Conservation (phyloP, 2,797 vertebrate species). For the Pipistrellus kuhlii region DNA sequence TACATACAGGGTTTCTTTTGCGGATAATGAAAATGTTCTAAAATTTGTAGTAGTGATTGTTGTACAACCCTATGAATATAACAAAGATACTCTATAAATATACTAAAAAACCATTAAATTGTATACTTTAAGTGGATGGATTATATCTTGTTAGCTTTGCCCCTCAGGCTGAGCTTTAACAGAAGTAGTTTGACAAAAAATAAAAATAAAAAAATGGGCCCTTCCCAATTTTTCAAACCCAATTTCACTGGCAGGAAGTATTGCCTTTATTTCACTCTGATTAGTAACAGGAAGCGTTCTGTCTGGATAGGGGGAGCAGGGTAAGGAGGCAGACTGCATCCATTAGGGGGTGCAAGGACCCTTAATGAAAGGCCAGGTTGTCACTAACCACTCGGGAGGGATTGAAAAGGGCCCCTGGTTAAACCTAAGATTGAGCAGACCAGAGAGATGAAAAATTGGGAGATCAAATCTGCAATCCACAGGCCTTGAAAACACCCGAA, state of each 20-base stretch:
- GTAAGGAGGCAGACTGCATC: neutral
- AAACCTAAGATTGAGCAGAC: slow-evolving; percentile 5
- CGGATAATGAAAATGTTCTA: neutral
- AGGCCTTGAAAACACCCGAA: slow-evolving; percentile 47
- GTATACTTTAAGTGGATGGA: neutral
- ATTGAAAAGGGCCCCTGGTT: slow-evolving; percentile 8
- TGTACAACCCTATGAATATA: neutral
- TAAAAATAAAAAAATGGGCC: neutral
- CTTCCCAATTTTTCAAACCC: neutral
- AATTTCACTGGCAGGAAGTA: neutral
- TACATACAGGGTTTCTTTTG: neutral
- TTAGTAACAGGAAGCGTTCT: neutral
- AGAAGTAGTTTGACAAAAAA: neutral
- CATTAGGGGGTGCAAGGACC: neutral
- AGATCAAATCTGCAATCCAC: slow-evolving; percentile 14
- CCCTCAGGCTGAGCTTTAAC: neutral
- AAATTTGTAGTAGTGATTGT: neutral
- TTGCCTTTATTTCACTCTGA: neutral
- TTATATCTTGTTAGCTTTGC: neutral
- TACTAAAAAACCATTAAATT: neutral
- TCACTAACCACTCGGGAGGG: neutral
- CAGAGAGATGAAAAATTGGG: slow-evolving; percentile 51
- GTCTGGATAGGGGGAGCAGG: neutral
- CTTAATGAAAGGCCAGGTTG: slow-evolving; percentile 32
- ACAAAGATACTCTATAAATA: neutral